Evolutionary conservation across 2,888 invertebrate genomes (phyloP), one percentile per base, ranked within the genome.

Genomic region (Philaethria dido): DNA sequence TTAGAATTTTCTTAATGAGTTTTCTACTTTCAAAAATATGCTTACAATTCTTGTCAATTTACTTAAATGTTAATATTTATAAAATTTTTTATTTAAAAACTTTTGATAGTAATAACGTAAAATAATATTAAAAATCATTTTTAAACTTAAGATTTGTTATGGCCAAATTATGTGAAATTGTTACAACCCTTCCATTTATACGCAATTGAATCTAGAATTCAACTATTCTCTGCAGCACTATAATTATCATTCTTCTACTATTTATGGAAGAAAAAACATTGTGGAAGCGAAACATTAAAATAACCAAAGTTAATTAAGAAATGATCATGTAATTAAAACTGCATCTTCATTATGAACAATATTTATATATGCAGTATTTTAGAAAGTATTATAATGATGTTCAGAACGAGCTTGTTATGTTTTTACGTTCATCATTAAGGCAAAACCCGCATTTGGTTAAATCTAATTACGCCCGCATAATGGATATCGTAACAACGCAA

Each of bases 401-500:
- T 83, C 77, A 79, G 82, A 80, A 74, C 81, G 77, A 74, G 78
- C 78, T 78, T 76, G 80, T 81, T 79, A 79, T 73, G 74, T 67
- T 83, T 85, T 86, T 84, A 80, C 80, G 81, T 77, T 80, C 75
- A 69, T 81, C 80, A 84, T 85, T 85, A 86, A 87, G 83, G 85
- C 81, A 82, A 84, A 86, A 79, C 90, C 90, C 90, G 89, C 88
- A 91, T 91, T 90, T 84, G 86, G 87, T 87, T 88, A 86, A 88
- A 87, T 89, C 83, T 92, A 91, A 90, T 92, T 92, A 88, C 83
- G 79, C 90, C 90, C 88, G 89, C 84, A 91, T 89, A 88, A 87
- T 89, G 84, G 84, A 82, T 87, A 88, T 88, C 83, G 85, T 84
- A 83, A 82, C 85, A 83, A 82, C 83, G 88, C 86, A 89, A 90